phyloP scores from a whole-genome alignment of 2,797 vertebrate genomes.

The Halcyon badia region DNA sequence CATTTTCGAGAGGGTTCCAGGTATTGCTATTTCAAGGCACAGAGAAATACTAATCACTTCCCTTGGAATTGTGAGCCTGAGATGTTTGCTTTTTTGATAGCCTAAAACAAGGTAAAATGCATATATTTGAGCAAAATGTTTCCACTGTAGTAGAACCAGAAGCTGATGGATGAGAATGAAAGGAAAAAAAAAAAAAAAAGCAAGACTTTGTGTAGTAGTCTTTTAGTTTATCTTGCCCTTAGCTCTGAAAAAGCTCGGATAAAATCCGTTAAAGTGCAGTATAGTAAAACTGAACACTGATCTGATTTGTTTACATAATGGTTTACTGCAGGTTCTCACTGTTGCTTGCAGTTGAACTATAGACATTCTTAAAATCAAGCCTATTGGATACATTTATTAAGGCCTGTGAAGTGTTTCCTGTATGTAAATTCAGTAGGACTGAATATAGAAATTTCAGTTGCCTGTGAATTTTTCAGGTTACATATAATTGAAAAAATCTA shows the following conservation, averaged over 20 bases:
- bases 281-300: not conserved
- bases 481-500: not conserved
- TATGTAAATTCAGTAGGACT: not conserved
- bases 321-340: not conserved
- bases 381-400: not conserved
- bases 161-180: not conserved
- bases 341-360: not conserved
- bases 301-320: not conserved
- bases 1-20: not conserved
- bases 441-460: not conserved
- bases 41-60: constrained; percentile 19
- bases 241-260: not conserved
- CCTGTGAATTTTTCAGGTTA: not conserved
- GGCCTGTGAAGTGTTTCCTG: not conserved
- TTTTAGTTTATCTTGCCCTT: not conserved
- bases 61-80: not conserved
- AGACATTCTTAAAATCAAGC: not conserved
- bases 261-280: not conserved
- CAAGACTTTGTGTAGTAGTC: not conserved
- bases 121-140: not conserved
- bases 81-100: not conserved
- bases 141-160: not conserved
- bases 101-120: not conserved
- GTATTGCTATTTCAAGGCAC: not conserved
- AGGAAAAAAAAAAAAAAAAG: not conserved